Percentiles rank a stretch among this genome's conserved stretches.
phyloP scores from a whole-genome alignment of 2,888 invertebrate species.

The Leistus spinibarbis region DNA sequence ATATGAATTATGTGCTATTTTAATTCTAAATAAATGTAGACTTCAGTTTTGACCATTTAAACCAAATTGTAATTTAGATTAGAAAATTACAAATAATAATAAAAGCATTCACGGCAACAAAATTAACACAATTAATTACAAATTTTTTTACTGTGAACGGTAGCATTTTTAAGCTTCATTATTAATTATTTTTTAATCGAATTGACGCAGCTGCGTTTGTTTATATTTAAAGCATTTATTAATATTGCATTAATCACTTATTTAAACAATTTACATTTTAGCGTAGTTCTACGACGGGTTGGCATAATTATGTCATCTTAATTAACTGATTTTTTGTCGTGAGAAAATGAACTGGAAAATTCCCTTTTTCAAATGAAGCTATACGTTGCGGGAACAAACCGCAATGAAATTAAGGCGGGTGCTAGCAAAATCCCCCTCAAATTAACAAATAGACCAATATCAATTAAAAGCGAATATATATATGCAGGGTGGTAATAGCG shows the following conservation, averaged over 20 bases:
- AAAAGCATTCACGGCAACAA: too few species aligned
- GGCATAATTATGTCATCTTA: not conserved
- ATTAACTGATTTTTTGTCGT: not conserved
- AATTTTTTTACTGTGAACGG: too few species aligned
- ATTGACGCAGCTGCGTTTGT: too few species aligned
- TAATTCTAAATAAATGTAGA: not conserved
- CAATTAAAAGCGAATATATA: constrained; percentile 36
- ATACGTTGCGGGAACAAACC: constrained; percentile 6
- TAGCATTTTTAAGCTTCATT: too few species aligned
- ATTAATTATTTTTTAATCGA: too few species aligned
- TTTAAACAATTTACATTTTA: too few species aligned
- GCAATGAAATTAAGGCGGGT: constrained; percentile 26
- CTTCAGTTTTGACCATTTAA: too few species aligned
- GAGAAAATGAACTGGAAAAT: not conserved
- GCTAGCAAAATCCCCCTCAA: constrained; percentile 21
- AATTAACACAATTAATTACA: too few species aligned
- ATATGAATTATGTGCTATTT: not conserved
- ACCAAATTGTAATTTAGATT: too few species aligned
- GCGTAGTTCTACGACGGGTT: not conserved
- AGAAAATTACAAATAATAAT: too few species aligned
- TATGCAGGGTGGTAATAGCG: constrained; percentile 11
- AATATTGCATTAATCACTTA: too few species aligned
- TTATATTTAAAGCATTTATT: too few species aligned
- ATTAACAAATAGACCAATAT: constrained; percentile 39
- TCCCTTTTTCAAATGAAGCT: not conserved